Percentiles rank a stretch among this genome's conserved stretches.
Evolutionary conservation across 2,888 invertebrate genomes (phyloP).

Genomic region (Agapostemon virescens): DNA sequence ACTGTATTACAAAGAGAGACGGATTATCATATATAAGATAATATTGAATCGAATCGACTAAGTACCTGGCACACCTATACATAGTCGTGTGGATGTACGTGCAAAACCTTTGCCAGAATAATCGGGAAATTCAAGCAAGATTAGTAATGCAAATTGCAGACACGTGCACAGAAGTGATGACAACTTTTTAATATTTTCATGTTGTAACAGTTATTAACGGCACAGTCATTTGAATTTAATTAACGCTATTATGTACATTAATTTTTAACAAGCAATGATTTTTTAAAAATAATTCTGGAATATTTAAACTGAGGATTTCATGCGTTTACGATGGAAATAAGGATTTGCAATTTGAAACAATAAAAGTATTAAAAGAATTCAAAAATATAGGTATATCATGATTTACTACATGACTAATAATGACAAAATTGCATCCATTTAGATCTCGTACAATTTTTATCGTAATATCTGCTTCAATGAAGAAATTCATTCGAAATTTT

Average conservation of each 20-base stretch:
- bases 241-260: background rate
- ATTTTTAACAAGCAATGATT: background rate
- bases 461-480: too few species aligned
- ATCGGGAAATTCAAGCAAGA: conserved; percentile 28
- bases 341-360: too few species aligned
- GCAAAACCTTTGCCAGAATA: conserved; percentile 13
- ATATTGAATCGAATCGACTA: conserved; percentile 43
- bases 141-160: conserved; percentile 15
- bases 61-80: conserved; percentile 12
- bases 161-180: background rate
- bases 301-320: too few species aligned
- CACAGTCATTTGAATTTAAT: background rate
- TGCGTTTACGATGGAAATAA: too few species aligned
- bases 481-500: too few species aligned
- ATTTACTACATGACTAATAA: too few species aligned
- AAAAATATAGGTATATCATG: too few species aligned
- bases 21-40: conserved; percentile 55
- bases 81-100: conserved; percentile 9
- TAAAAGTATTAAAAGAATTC: too few species aligned
- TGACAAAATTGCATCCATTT: too few species aligned
- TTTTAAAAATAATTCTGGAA: too few species aligned
- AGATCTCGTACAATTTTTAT: too few species aligned
- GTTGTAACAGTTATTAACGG: background rate
- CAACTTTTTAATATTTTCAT: conserved; percentile 7
- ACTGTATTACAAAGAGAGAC: conserved; percentile 45